Evolutionary conservation across 1,140 invertebrate genomes (phyloP), one percentile per base, ranked within the genome.

Genomic region (Atta texana): DNA sequence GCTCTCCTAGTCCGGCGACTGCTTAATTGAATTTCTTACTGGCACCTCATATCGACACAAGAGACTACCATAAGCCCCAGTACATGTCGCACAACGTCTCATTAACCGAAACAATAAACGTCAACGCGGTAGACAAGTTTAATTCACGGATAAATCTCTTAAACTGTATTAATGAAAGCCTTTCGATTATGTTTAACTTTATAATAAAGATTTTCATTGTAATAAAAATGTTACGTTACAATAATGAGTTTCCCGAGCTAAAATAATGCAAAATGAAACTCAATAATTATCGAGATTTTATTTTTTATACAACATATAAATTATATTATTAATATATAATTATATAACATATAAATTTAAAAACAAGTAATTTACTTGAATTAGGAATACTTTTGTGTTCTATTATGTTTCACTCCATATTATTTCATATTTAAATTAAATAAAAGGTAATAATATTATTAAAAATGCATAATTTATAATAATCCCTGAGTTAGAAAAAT

Each of bases 41-140:
- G 44, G 61, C 59, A 24, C 44, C 76, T 80, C 76, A 66, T 80
- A 80, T 68, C 76, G 76, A 12, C 76, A 44, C 57, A 12, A n/a
- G 44, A 10, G 44, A 53, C 2, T 12, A 12, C 18, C n/a, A 59
- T 53, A 51, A 24, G 18, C 76, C n/a, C 28, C 55, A 18, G 49
- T 68, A 55, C n/a, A 66, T 53, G 53, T 78, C 77, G 55, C 55
- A 39, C 31, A 71, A 78, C 66, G 63, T 72, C 85, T 86, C 85
- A 81, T 86, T 86, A 86, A 86, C 64, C 34, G 44, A 71, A 63
- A 72, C 85, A 86, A 86, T 86, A 86, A 78, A 81, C 49, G 76
- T 80, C 76, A 80, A 53, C 76, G 44, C 28, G 44, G 18, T 49
- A 18, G 76, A 66, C 44, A 34, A 49, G 76, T 66, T 80, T 80